These are phyloP conservation scores for Limnodromus scolopaceus DNA, from an alignment of 2,797 vertebrate species.

Conservation along the genomic window DNA sequence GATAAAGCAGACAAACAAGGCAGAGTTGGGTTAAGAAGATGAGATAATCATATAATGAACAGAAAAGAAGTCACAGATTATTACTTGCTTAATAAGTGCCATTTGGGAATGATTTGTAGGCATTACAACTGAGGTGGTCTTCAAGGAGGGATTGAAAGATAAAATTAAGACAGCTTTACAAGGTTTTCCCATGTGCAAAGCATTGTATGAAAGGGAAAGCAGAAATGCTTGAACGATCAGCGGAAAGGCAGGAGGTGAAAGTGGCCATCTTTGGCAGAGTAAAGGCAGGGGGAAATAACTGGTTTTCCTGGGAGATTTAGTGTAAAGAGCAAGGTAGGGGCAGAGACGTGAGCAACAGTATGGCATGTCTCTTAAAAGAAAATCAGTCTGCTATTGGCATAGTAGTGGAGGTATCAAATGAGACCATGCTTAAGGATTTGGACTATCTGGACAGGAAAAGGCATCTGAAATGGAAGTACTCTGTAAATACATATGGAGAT, in stretches of 20 bases:
- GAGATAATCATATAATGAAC: neutral
- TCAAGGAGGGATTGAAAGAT: neutral
- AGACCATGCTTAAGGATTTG: neutral
- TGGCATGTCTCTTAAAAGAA: neutral
- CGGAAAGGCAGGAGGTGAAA: neutral
- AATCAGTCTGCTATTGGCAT: neutral
- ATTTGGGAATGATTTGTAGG: slow-evolving; percentile 19
- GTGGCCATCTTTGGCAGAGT: neutral
- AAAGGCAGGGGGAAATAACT: neutral
- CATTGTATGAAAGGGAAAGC: neutral
- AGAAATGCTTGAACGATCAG: neutral
- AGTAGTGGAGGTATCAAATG: neutral
- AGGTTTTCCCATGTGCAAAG: neutral
- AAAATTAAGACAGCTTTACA: slow-evolving; percentile 37
- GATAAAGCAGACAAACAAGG: neutral
- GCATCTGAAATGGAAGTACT: neutral
- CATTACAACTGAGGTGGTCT: neutral
- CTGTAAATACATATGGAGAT: neutral
- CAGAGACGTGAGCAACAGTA: neutral
- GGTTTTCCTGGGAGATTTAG: neutral
- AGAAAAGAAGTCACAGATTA: slow-evolving; percentile 12
- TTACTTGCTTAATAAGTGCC: slow-evolving; percentile 30
- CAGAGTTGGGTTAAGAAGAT: neutral
- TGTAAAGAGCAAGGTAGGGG: neutral
- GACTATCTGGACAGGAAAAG: neutral